These are phyloP conservation scores for Notospermus geniculatus DNA, from an alignment of 1,140 invertebrate genomes.

Conservation along the genomic window DNA sequence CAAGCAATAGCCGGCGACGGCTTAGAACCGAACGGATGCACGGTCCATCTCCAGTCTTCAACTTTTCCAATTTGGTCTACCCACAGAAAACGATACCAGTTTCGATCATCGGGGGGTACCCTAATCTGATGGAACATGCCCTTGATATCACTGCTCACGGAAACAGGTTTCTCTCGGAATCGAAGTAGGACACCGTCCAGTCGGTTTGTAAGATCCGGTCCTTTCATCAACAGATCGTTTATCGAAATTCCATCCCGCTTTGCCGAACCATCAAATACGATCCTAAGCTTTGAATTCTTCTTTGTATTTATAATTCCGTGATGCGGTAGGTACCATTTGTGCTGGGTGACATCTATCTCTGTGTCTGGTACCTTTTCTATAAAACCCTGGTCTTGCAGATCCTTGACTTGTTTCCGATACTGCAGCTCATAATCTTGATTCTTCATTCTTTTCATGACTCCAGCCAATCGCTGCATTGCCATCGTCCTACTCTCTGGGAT, in stretches of 20 bases:
- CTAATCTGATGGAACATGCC: too few species aligned
- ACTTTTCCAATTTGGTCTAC: too few species aligned
- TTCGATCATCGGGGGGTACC: too few species aligned
- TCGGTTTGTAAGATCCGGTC: conserved; percentile 44
- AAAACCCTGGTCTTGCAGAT: not conserved
- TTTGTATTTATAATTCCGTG: not conserved
- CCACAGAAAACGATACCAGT: not conserved
- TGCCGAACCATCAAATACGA: too few species aligned
- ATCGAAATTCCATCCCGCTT: conserved; percentile 22
- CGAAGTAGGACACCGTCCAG: conserved; percentile 16
- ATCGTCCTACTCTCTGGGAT: not conserved
- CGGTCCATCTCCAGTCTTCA: conserved; percentile 1
- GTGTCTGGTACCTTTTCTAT: conserved; percentile 2
- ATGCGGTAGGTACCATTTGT: conserved; percentile 5
- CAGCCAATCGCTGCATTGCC: not conserved
- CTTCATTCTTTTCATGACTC: conserved; percentile 6
- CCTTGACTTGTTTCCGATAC: not conserved
- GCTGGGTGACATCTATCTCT: not conserved
- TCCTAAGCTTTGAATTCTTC: not conserved
- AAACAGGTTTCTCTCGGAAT: conserved; percentile 16
- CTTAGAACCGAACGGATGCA: conserved; percentile 4
- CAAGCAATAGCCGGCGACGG: not conserved
- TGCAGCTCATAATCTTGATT: not conserved
- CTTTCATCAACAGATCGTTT: conserved; percentile 21
- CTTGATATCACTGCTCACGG: not conserved